Evolutionary conservation across 2,888 invertebrate genomes (phyloP).

Genomic region (Lepidonotus clava): DNA sequence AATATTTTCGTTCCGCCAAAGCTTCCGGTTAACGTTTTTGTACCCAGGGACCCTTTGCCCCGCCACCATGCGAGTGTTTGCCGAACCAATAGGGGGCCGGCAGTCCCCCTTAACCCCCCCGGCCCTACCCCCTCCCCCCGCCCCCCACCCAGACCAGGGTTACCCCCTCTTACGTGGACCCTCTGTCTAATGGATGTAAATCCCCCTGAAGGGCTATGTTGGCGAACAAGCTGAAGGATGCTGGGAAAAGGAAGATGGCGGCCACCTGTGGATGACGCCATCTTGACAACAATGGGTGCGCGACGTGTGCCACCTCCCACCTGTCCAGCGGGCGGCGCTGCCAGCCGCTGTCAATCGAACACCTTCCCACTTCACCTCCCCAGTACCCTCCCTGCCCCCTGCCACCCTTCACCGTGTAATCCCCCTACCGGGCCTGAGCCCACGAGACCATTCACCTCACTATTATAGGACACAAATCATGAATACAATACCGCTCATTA

Average conservation of each 20-base stretch:
- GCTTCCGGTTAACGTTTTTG: slow-evolving; percentile 25
- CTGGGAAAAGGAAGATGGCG: slow-evolving; percentile 43
- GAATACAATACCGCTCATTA: too few species aligned
- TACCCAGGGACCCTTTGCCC: background rate
- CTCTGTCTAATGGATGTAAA: slow-evolving; percentile 18
- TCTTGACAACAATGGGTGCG: slow-evolving; percentile 31
- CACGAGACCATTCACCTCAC: too few species aligned
- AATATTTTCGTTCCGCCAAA: slow-evolving; percentile 45
- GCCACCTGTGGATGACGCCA: slow-evolving; percentile 36
- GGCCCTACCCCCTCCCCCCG: background rate
- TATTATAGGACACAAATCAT: too few species aligned
- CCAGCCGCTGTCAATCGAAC: slow-evolving; percentile 21
- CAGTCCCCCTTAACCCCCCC: background rate
- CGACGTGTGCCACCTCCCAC: slow-evolving; percentile 19
- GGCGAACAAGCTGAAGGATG: background rate
- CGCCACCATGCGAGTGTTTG: background rate
- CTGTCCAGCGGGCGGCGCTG: background rate
- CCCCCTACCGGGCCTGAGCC: too few species aligned
- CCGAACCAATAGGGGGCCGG: background rate
- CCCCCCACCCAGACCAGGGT: background rate
- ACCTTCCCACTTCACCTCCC: too few species aligned
- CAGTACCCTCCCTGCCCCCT: too few species aligned
- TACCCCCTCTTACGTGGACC: background rate
- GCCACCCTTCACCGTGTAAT: too few species aligned
- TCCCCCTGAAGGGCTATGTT: slow-evolving; percentile 10